These are phyloP conservation scores for Ptilonorhynchus violaceus DNA, from an alignment of 2,113 vertebrate genomes.

Conservation along the genomic window DNA sequence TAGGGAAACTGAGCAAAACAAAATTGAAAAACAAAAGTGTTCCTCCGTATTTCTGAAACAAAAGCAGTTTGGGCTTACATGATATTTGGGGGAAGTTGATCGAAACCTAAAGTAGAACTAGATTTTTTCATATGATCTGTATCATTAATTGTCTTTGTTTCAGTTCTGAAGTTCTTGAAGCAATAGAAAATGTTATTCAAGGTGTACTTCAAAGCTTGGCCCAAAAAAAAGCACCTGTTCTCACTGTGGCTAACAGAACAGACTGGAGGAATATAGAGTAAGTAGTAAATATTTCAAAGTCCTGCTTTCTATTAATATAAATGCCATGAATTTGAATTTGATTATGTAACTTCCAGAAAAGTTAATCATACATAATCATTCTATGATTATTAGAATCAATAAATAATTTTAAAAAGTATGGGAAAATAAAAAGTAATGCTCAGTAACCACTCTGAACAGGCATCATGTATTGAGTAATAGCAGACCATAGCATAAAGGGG, in stretches of 20 bases:
- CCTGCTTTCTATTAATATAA: background rate
- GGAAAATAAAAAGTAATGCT: background rate
- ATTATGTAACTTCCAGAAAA: background rate
- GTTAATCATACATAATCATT: background rate
- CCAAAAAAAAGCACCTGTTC: constrained; percentile 78
- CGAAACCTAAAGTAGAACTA: background rate
- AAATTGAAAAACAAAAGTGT: background rate
- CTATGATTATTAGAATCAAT: background rate
- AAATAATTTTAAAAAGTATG: background rate
- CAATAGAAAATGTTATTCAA: constrained; percentile 85
- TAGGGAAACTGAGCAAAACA: background rate
- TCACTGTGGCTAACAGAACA: constrained; percentile 78
- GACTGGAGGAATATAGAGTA: constrained; percentile 87
- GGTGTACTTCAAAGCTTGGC: constrained; percentile 77
- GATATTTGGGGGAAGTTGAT: background rate
- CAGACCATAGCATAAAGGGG: background rate
- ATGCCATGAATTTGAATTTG: background rate
- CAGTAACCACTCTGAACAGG: background rate
- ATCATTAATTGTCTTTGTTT: constrained; percentile 34
- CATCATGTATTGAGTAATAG: background rate
- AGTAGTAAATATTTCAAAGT: background rate
- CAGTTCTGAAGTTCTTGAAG: constrained; percentile 81
- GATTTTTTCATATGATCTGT: background rate
- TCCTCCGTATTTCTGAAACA: background rate
- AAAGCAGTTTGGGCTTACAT: background rate